Percentiles rank a stretch among this genome's conserved stretches.
Conservation (phyloP, 2,113 vertebrate genomes). For the Myocastor coypus region DNA sequence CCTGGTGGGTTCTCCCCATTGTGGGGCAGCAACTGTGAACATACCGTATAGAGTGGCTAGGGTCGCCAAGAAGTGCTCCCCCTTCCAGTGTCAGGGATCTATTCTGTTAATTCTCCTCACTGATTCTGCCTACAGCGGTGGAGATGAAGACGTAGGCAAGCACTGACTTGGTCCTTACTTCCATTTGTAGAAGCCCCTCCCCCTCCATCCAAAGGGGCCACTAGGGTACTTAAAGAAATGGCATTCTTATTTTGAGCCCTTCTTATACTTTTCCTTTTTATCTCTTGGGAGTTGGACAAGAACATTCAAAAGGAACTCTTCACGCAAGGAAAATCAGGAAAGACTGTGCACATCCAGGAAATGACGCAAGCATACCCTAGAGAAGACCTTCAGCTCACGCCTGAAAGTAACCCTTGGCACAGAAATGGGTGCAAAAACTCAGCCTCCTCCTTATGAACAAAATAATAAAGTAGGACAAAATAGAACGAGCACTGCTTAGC, state of each 20-base stretch:
- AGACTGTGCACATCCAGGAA: neutral
- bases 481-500: neutral
- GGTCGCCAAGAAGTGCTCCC: neutral
- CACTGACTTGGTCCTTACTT: neutral
- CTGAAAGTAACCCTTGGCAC: neutral
- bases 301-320: neutral
- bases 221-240: neutral
- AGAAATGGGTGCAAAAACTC: neutral
- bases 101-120: neutral
- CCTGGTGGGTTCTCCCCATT: no score
- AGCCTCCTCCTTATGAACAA: neutral
- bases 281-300: neutral
- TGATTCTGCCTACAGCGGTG: neutral
- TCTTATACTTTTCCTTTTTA: neutral
- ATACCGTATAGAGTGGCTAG: neutral
- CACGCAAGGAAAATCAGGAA: neutral
- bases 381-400: neutral
- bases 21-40: neutral
- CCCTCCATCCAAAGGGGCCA: neutral
- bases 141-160: neutral
- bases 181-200: neutral
- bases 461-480: neutral
- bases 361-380: neutral
- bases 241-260: neutral
- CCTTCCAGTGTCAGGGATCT: neutral